phyloP scores from a whole-genome alignment of 2,113 vertebrate species.

The Natator depressus region DNA sequence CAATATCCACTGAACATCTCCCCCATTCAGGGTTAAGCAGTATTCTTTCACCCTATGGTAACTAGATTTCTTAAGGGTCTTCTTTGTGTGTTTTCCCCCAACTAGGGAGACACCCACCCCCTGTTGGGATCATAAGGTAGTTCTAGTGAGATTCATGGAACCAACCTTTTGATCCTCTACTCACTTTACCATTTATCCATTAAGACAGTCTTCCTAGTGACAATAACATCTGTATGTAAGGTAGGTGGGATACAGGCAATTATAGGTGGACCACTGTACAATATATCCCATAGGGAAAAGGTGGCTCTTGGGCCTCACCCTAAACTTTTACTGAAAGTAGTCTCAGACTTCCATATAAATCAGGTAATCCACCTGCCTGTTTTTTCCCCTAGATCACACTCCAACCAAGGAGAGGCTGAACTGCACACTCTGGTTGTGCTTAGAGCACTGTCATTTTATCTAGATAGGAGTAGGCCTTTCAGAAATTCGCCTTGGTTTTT shows the following conservation, averaged over 20 bases:
- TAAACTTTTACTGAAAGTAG: background rate
- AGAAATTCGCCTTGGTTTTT: background rate
- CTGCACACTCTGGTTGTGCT: background rate
- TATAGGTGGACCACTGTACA: background rate
- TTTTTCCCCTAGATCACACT: background rate
- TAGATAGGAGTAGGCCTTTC: background rate
- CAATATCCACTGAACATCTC: background rate
- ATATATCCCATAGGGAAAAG: background rate
- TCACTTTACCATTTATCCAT: background rate
- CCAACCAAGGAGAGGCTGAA: background rate
- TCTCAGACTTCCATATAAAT: background rate
- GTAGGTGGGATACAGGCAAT: rapidly evolving
- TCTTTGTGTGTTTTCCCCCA: background rate
- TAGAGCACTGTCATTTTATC: background rate
- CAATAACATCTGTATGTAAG: background rate
- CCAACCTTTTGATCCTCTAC: background rate
- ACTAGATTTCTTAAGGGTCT: background rate
- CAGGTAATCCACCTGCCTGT: no score
- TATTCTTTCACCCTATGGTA: background rate
- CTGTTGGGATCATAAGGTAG: background rate
- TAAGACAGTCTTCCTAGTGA: background rate
- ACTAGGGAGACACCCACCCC: background rate
- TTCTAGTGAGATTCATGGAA: no score
- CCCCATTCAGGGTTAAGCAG: background rate
- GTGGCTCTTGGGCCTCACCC: background rate